Evolutionary conservation across 2,113 vertebrate species (phyloP), one percentile per base, ranked within the genome.

Genomic region (Hippocampus guttulatus): DNA sequence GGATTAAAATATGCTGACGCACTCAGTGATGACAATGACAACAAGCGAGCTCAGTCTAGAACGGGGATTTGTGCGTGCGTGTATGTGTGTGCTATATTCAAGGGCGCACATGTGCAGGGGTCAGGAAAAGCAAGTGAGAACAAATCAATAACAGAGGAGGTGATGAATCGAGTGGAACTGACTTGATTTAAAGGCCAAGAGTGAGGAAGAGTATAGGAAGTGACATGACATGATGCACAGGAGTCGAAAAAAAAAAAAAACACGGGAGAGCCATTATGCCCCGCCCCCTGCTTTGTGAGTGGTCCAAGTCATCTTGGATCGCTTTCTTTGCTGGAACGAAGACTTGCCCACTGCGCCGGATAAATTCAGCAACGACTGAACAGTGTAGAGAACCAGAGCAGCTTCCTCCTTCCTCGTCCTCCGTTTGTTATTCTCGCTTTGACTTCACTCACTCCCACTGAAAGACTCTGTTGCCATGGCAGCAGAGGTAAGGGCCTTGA

Each of bases 381-480:
- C 5, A 18, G 3, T 30, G 27, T 61, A 30, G 33, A 20, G 33
- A 61, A 61, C 6, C 58, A 18, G 49, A 51, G 3, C 16, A 20
- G 75, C 70, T 33, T 71, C 72, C 70, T 64, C 72, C 54, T 11
- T 63, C 72, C 54, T 11, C 58, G 30, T 52, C 60, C 73, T 76
- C 63, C 57, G 45, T 71, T 70, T 76, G 62, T 76, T 77, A 64
- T 67, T 52, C 54, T 67, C 61, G 55, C 51, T 45, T 67, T 61
- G 67, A 51, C 30, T 38, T 25, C 65, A 54, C 60, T 78, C 55
- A 54, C 20, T 69, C 54, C 64, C 30, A 49, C 51, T 55, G 75
- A 69, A 64, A 67, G 0, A 15, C 77, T 78, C 64, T 68, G 85
- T 88, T 87, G 81, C 81, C 81, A 90, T 88, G 85, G 64, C 79